Conservation (phyloP, 92 coral and sea anemone genomes). For the Umimayanthus kanabou region DNA sequence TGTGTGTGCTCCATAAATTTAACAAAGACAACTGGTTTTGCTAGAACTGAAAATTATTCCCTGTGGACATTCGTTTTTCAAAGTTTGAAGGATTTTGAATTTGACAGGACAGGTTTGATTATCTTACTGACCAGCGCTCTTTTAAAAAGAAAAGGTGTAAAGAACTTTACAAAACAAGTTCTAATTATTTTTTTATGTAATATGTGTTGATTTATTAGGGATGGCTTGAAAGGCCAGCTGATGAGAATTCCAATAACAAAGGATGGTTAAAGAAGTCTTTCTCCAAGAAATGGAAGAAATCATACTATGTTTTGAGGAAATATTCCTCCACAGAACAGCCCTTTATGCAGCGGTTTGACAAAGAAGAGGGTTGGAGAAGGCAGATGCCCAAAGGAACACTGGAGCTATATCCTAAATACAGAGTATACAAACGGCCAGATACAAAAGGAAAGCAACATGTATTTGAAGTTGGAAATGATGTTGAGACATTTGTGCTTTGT, state of each 20-base stretch:
- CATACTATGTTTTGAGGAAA: conserved; percentile 77
- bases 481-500: conserved; percentile 71
- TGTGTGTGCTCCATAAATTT: no score
- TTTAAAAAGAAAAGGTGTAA: no score
- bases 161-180: no score
- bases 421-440: conserved; percentile 79
- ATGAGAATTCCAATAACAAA: conserved; percentile 71
- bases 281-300: conserved; percentile 92
- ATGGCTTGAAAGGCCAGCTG: conserved; percentile 86
- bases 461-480: conserved; percentile 91
- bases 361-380: conserved; percentile 89
- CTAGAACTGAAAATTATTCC: no score
- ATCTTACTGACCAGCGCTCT: no score
- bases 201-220: conserved; percentile 59
- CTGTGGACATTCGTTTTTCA: no score
- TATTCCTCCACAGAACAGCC: conserved; percentile 85
- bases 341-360: conserved; percentile 95
- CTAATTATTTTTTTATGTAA: no score
- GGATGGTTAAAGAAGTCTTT: conserved; percentile 90
- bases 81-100: no score
- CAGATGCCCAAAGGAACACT: conserved; percentile 89
- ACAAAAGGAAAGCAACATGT: conserved; percentile 77
- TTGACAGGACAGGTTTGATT: no score
- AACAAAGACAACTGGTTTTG: no score
- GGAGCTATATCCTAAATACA: conserved; percentile 85